Base-by-base conservation (phyloP, 2,113 vertebrate genomes). In the Lepisosteus osseus region DNA sequence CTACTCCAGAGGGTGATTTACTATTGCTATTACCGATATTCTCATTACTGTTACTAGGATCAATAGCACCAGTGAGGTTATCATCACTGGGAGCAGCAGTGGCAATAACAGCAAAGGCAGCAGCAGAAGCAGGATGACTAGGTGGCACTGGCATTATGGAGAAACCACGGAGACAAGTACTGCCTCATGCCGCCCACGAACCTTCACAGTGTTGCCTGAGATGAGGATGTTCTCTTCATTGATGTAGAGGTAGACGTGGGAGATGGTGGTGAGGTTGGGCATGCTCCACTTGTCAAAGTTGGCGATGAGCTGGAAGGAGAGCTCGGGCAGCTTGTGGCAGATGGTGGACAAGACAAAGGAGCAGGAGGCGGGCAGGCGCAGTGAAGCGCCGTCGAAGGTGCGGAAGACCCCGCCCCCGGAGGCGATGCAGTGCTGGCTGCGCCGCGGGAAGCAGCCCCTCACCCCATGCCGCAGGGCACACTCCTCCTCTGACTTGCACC, bases 141-240 rank as follows among this genome's bases (percentile, higher is more conserved):
- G 29, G 29, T 29, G 29, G 29, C 29, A 29, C 29, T 29, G 29
- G 29, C 29, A 29, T 29, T 29, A 29, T 29, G 29, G 29, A 29
- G 29, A 29, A 29, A 29, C 29, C 29, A 29, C 29, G 29, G 29
- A 29, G 29, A 29, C 29, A 29, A 29, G 29, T 29, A 29, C 2
- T 29, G 29, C 29, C 29, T 29, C 29, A 29, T 15, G 64, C 56
- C 15, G 13, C 54, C 51, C 9, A 51, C 80, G 83, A 80, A 99
- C 97, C 95, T 97, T 98, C 80, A 99, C 89, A 0, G 94, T 98
- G 80, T 90, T 95, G 13, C 96, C 95, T 61, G 97, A 95, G 84
- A 99, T 96, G 71, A 99, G 97, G 54, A 99, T 99, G 81, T 97
- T 98, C 86, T 99, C 97, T 84, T 99, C 97, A 0, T 99, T 99